Evolutionary conservation across 2,888 invertebrate species (phyloP).

Genomic region (Drosophila helvetica): DNA sequence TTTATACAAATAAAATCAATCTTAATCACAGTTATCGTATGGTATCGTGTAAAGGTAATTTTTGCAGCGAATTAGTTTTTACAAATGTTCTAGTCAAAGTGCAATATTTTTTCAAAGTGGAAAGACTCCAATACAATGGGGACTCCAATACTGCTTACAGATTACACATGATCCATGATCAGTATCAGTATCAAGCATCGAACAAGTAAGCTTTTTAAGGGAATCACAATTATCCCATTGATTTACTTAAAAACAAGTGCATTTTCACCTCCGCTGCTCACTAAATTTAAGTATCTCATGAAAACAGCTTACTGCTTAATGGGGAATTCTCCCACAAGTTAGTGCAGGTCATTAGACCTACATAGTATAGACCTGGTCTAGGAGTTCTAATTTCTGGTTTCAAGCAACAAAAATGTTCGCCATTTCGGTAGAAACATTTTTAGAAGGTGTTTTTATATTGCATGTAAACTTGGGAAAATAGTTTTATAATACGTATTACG

Average conservation of each 20-base stretch:
- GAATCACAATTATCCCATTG: not conserved
- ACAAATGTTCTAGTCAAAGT: not conserved
- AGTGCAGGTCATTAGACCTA: not conserved
- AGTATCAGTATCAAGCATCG: not conserved
- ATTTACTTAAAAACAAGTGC: not conserved
- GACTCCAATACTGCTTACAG: not conserved
- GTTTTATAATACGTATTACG: too few relatives aligned
- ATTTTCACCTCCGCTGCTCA: too few relatives aligned
- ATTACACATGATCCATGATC: too few relatives aligned
- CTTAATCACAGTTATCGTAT: not conserved
- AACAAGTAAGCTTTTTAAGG: not conserved
- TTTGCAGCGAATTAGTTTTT: too few relatives aligned
- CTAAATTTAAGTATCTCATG: not conserved
- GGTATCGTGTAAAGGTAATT: not conserved
- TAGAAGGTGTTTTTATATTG: too few relatives aligned
- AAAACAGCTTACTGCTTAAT: not conserved
- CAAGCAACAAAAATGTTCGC: too few relatives aligned
- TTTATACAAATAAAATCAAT: not conserved
- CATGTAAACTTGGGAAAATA: too few relatives aligned
- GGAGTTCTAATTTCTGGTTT: too few relatives aligned
- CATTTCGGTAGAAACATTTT: too few relatives aligned
- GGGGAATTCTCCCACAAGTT: not conserved
- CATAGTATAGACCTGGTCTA: too few relatives aligned
- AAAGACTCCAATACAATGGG: not conserved
- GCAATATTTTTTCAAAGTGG: not conserved